Conservation (phyloP, 2,797 vertebrate genomes). For the Cephalopachus bancanus region DNA sequence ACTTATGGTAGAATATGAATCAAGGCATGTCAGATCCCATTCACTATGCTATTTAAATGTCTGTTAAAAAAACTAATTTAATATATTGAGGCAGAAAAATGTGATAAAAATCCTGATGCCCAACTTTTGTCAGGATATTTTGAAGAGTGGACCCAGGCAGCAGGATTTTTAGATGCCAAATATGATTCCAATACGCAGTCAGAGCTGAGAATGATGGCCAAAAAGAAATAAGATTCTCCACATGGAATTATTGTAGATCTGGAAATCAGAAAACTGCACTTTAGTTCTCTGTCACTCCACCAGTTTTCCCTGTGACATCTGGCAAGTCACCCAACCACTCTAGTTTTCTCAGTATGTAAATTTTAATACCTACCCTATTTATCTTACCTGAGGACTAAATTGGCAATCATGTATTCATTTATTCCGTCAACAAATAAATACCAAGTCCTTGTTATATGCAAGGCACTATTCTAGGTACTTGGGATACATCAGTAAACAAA, state of each 20-base stretch:
- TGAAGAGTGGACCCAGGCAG: neutral
- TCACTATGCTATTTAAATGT: neutral
- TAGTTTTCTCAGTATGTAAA: neutral
- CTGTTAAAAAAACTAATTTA: slow-evolving; percentile 17
- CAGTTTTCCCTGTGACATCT: neutral
- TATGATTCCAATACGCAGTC: neutral
- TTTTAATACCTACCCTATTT: neutral
- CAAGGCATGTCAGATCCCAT: neutral
- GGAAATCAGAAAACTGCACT: neutral
- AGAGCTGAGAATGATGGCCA: neutral
- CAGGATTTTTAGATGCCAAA: neutral
- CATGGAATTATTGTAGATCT: neutral
- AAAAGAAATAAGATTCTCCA: neutral
- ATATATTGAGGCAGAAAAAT: neutral
- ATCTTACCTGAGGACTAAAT: neutral
- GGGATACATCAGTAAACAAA: neutral
- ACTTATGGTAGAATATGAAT: neutral
- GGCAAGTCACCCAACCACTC: neutral
- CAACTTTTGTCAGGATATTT: neutral
- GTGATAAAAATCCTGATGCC: neutral
- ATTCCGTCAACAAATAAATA: neutral
- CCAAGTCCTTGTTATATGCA: neutral
- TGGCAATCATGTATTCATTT: neutral
- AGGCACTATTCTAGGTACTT: neutral
- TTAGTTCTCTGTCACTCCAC: neutral